Evolutionary conservation across 2,113 vertebrate genomes (phyloP).

Genomic region (Cyrtonyx montezumae): DNA sequence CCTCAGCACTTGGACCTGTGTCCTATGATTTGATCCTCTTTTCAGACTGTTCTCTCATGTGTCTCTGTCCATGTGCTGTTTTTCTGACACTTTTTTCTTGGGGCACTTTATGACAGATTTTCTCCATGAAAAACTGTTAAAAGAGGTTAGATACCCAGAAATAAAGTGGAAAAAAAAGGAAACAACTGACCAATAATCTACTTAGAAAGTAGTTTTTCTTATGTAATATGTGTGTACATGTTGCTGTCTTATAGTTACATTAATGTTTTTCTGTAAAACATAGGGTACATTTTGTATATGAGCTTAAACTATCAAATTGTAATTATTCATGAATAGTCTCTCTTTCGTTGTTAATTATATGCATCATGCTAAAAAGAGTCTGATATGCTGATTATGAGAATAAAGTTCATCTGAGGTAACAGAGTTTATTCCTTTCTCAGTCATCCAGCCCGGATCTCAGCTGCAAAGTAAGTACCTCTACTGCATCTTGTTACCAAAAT

Average conservation of each 20-base stretch:
- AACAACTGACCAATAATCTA: slow-evolving; percentile 12
- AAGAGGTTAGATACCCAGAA: slow-evolving; percentile 21
- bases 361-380: slow-evolving; percentile 20
- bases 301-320: slow-evolving; percentile 54
- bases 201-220: slow-evolving; percentile 34
- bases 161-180: not conserved
- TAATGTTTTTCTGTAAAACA: slow-evolving; percentile 10
- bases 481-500: slow-evolving; percentile 75
- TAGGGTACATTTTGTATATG: slow-evolving; percentile 52
- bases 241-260: slow-evolving; percentile 25
- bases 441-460: slow-evolving; percentile 69
- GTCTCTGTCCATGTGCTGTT: slow-evolving; percentile 11
- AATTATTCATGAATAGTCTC: slow-evolving; percentile 62
- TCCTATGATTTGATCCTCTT: slow-evolving; percentile 9
- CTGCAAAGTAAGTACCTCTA: slow-evolving; percentile 74
- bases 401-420: slow-evolving; percentile 78
- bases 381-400: slow-evolving; percentile 53
- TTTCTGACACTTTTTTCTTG: slow-evolving; percentile 23
- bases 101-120: slow-evolving; percentile 26
- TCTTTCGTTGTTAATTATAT: slow-evolving; percentile 50
- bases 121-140: slow-evolving; percentile 25
- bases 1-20: not conserved
- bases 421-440: slow-evolving; percentile 48
- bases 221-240: not conserved
- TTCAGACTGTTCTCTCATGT: slow-evolving; percentile 5